phyloP scores from a whole-genome alignment of 1,140 invertebrate species.

The Charaxes varanes region DNA sequence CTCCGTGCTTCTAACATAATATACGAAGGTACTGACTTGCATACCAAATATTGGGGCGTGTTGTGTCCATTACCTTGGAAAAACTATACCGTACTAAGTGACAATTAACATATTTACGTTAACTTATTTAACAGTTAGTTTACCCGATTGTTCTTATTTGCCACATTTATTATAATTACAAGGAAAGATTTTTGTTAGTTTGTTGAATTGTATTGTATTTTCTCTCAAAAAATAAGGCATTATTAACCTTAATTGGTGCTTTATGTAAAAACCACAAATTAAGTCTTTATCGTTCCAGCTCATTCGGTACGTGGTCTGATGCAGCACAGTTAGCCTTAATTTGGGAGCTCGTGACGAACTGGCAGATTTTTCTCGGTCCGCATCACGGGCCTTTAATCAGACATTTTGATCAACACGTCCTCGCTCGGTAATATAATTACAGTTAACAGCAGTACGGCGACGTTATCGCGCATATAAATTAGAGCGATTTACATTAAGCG shows the following conservation, averaged over 20 bases:
- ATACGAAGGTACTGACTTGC: slow-evolving; percentile 42
- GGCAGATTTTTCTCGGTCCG: slow-evolving; percentile 45
- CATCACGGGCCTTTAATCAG: slow-evolving; percentile 61
- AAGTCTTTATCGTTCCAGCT: slow-evolving; percentile 3
- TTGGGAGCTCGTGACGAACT: slow-evolving; percentile 25
- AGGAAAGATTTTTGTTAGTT: no score
- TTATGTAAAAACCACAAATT: slow-evolving; percentile 3
- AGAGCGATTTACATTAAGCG: slow-evolving; percentile 70
- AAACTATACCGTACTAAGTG: slow-evolving; percentile 2
- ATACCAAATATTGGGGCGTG: slow-evolving; percentile 23
- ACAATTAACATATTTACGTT: background rate
- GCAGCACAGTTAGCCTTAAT: slow-evolving; percentile 27
- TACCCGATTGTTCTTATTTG: background rate
- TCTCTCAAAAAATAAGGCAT: no score
- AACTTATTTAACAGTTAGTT: background rate
- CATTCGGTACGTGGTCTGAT: slow-evolving; percentile 12
- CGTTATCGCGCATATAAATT: slow-evolving; percentile 72
- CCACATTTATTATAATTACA: no score
- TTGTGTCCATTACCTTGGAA: slow-evolving; percentile 15
- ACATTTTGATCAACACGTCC: slow-evolving; percentile 70
- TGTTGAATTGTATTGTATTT: no score
- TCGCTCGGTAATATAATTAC: slow-evolving; percentile 71
- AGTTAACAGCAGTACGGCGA: slow-evolving; percentile 68
- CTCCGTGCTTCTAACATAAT: slow-evolving; percentile 45
- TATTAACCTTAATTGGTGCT: no score